Base-by-base conservation (phyloP, 2,797 vertebrate genomes). In the Sebastes trivittatus region DNA sequence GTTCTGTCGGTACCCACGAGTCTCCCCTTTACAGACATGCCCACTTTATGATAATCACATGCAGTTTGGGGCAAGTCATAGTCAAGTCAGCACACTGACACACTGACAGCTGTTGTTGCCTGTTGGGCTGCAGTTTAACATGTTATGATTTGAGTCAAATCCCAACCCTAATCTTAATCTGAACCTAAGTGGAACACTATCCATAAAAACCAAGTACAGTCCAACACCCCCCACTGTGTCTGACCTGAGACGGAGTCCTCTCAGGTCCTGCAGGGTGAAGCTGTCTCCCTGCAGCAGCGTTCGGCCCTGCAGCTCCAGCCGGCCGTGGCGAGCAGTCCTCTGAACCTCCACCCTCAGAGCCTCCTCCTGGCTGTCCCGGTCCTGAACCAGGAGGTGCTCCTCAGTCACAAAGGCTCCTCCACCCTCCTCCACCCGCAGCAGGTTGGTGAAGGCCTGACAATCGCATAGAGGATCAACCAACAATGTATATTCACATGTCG, bases 371-470 rank as follows among this genome's bases (percentile, higher is more conserved):
- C 81, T 96, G 89, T 96, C 95, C 55, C 72, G 70, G 61, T 96
- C 95, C 11, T 64, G 86, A 18, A 94, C 87, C 82, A 95, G 76
- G 60, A 96, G 83, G 80, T 95, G 94, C 52, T 96, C 94, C 81
- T 91, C 92, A 0, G 92, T 95, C 70, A 96, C 64, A 1, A 96
- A 94, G 77, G 82, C 92, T 0, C 58, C 85, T 2, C 91, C 87
- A 0, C 93, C 95, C 85, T 96, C 94, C 81, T 97, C 95, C 71
- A 93, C 93, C 62, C 86, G 95, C 69, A 96, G 85, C 42, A 94
- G 82, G 89, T 95, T 95, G 67, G 92, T 95, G 88, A 96, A 96
- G 63, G 94, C 91, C 93, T 97, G 80, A 38, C 13, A 68, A 23
- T 7, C 58, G 61, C 49, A 54, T 2, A 23, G 13, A 72, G 14